These are phyloP conservation scores for Dicentrarchus labrax DNA, from an alignment of 2,113 vertebrate species.

Conservation along the genomic window DNA sequence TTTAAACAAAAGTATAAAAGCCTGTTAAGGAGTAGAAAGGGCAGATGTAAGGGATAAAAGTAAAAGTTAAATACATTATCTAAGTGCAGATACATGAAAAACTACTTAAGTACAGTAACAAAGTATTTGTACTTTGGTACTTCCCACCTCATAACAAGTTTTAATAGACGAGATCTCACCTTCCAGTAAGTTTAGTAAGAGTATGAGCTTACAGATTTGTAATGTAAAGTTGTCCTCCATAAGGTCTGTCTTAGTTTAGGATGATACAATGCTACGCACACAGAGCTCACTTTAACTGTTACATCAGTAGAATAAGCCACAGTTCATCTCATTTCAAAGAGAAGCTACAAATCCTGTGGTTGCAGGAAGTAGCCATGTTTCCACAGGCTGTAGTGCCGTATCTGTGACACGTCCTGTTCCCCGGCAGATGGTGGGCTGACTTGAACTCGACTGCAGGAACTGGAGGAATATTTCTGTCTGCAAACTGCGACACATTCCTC, in stretches of 20 bases:
- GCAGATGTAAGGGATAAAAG: too few species aligned
- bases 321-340: background rate
- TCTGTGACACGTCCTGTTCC: slow-evolving; percentile 27
- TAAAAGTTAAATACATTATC: too few species aligned
- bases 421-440: slow-evolving; percentile 53
- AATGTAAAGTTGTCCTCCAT: background rate
- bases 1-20: too few species aligned
- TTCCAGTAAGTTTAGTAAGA: background rate
- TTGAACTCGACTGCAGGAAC: slow-evolving; percentile 5
- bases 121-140: too few species aligned
- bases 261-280: background rate
- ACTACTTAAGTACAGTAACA: too few species aligned
- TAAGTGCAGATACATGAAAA: too few species aligned
- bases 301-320: background rate
- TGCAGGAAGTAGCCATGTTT: background rate
- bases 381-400: slow-evolving; percentile 32
- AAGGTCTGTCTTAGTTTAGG: background rate
- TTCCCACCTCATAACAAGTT: too few species aligned
- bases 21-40: too few species aligned
- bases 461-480: slow-evolving; percentile 29
- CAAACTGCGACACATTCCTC: background rate
- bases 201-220: background rate
- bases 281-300: too few species aligned
- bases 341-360: slow-evolving; percentile 7
- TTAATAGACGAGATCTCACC: background rate